Conservation (phyloP, 2,888 invertebrate species). For the Lochmaea capreae region DNA sequence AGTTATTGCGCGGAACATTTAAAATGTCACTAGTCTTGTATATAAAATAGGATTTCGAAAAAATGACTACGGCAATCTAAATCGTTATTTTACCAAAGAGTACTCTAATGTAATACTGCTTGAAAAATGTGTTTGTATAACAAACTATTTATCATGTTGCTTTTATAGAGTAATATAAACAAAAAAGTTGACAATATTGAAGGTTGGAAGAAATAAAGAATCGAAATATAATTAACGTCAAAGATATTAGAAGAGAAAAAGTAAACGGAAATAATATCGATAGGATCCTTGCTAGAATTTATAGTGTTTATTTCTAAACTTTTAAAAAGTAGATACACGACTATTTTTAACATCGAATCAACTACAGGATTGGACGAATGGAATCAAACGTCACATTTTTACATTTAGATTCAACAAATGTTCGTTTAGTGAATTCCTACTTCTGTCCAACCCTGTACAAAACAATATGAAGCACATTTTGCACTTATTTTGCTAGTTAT, state of each 20-base stretch:
- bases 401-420: too few species aligned
- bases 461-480: neutral
- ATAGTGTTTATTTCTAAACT: neutral
- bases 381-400: too few species aligned
- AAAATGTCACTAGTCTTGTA: too few species aligned
- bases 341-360: too few species aligned
- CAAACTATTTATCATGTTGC: constrained; percentile 31
- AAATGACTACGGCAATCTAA: constrained; percentile 22
- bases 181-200: constrained; percentile 32
- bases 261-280: neutral
- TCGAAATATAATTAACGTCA: constrained; percentile 1
- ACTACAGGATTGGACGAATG: too few species aligned
- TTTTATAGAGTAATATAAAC: constrained; percentile 31
- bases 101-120: constrained; percentile 32
- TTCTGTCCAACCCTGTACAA: too few species aligned
- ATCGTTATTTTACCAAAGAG: constrained; percentile 29
- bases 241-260: neutral
- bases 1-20: too few species aligned
- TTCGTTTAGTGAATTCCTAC: too few species aligned
- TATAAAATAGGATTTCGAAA: constrained; percentile 12
- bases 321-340: neutral
- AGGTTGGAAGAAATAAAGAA: constrained; percentile 33
- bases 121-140: constrained; percentile 32
- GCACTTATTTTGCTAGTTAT: neutral
- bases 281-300: neutral